Base-by-base conservation (phyloP, 2,888 invertebrate species). In the Scaptomyza parva region DNA sequence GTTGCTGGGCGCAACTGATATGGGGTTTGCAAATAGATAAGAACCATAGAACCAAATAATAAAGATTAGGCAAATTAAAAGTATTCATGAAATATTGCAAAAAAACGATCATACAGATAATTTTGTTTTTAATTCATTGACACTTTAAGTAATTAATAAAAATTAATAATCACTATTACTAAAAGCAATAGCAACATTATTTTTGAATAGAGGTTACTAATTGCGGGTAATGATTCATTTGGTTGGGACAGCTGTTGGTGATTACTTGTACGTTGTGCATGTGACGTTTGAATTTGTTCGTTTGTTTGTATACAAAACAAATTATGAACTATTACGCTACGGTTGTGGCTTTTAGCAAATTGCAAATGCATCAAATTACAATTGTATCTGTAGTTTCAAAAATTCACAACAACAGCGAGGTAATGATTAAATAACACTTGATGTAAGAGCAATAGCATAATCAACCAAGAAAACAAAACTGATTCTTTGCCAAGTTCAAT, bases 171-270 rank as follows among this genome's bases (percentile, higher is more conserved):
- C 22, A 24, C 35, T 40, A 22, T 28, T 40, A 2, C 14, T 14
- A 44, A n/a, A n/a, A n/a, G n/a, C 11, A 22, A 14, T 7, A 17
- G 54, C 30, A 24, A 9, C 30, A 40, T 4, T 28, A 37, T 17
- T 11, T 47, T 18, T 43, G 11, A 64, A 28, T 33, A 18, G 12
- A 17, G 18, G 14, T 20, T 35, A 63, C 52, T 70, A 70, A 77
- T 64, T 67, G 53, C 41, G 35, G 14, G 26, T 70, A 70, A 69
- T 70, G 79, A 78, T 76, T 79, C 64, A 82, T 37, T 17, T 11
- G 47, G 28, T 22, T 41, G 20, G 2, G n/a, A n/a, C 47, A 14
- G 58, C 69, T 69, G 43, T 33, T 17, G 22, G 37, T 18, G 28
- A 48, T 40, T 55, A 51, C 50, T 57, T 64, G 58, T 70, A 58